Base-by-base conservation (phyloP, 2,888 invertebrate genomes). In the Chrysolina americana region DNA sequence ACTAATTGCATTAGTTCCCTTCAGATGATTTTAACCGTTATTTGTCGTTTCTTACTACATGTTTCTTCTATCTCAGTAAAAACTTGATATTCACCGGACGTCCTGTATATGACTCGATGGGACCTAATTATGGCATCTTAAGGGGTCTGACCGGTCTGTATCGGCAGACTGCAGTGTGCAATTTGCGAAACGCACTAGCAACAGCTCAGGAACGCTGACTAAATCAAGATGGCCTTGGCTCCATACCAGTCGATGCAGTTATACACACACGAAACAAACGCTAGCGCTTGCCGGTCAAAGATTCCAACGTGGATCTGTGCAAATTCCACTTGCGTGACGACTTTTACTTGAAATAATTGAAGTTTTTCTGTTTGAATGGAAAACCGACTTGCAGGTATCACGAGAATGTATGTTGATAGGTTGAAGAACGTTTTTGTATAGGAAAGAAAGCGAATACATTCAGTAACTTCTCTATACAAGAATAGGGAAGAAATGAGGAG, bases 221-320 rank as follows among this genome's bases (percentile, higher is more conserved):
- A 83, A 84, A 84, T 84, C 81, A 83, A 82, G 83, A 83, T 83
- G 84, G 81, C 84, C 84, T 84, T 84, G 84, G 81, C 81, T 81
- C 78, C 80, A 78, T 79, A 81, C 81, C 82, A 81, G 78, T 74
- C 81, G 82, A 81, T 83, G 83, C 83, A 83, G 81, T 81, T 83
- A 79, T 79, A 80, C 78, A 80, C 41, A 56, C 56, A 68, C 56
- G 53, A 63, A 50, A 68, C 62, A 56, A 59, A 59, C 59, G 59
- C 59, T 59, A 36, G 36, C 56, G 23, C 59, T 59, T 17, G 41
- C 63, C 70, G 70, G 70, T 63, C 74, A 63, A 70, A 70, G 74
- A 74, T 74, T 66, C 66, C 65, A 48, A 65, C 47, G 65, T 28
- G 66, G 65, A 70, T 70, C 62, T 65, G 53, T 70, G 66, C 70